Evolutionary conservation across 2,797 vertebrate species (phyloP).

Genomic region (Tolypeutes matacus): DNA sequence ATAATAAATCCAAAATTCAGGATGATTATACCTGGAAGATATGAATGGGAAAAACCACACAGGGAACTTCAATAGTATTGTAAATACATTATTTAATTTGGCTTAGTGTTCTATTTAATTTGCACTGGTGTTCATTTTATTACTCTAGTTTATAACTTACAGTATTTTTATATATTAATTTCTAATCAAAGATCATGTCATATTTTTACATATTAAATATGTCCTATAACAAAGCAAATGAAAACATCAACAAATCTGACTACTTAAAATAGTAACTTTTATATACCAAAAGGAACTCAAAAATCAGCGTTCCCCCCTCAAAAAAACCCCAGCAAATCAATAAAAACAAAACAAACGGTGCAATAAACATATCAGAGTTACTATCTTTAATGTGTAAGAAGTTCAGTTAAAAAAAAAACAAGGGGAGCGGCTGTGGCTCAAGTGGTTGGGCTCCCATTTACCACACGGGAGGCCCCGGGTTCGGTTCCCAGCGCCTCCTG

Average conservation of each 20-base stretch:
- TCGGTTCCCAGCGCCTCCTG: too few species aligned
- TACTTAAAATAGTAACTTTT: not conserved
- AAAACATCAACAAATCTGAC: not conserved
- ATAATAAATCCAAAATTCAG: constrained; percentile 10
- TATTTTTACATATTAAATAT: not conserved
- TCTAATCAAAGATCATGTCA: too few species aligned
- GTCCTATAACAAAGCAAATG: constrained; percentile 22
- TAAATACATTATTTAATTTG: not conserved
- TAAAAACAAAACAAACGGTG: not conserved
- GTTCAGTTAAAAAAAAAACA: not conserved
- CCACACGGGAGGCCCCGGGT: too few species aligned
- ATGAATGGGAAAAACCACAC: not conserved
- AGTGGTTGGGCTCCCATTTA: too few species aligned
- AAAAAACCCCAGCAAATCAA: not conserved
- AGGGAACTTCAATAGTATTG: not conserved
- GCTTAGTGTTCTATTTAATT: not conserved
- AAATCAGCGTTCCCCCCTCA: not conserved
- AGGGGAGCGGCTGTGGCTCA: too few species aligned
- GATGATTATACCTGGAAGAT: not conserved
- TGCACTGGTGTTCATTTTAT: not conserved
- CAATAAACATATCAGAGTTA: not conserved
- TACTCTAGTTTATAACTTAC: not conserved
- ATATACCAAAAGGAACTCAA: not conserved
- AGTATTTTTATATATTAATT: not conserved
- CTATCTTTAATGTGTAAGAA: not conserved